Evolutionary conservation across 1,140 invertebrate genomes (phyloP).

Genomic region (Chlorops oryzae): DNA sequence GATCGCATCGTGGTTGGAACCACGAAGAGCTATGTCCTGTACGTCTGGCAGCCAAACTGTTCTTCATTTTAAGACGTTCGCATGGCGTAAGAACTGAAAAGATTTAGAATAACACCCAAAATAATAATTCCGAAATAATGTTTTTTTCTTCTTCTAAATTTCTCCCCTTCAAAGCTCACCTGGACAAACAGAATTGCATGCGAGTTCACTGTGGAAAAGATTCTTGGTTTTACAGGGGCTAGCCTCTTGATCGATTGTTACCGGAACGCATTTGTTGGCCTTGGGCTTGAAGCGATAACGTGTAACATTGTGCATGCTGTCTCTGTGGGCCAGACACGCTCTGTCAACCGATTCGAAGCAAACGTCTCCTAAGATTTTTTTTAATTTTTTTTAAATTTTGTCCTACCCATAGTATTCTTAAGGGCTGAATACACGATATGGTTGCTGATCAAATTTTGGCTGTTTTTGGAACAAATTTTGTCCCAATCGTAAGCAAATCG

Average conservation of each 20-base stretch:
- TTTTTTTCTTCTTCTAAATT: conserved; percentile 2
- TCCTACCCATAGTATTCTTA: no score
- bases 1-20: conserved; percentile 68
- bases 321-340: conserved; percentile 51
- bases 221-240: conserved; percentile 81
- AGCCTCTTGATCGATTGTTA: conserved; percentile 53
- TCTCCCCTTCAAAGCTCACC: conserved; percentile 40
- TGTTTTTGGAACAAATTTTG: no score
- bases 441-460: no score
- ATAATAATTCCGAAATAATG: neutral
- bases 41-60: conserved; percentile 62
- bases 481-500: conserved; percentile 3
- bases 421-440: no score
- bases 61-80: conserved; percentile 69
- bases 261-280: conserved; percentile 66
- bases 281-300: conserved; percentile 75
- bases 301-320: conserved; percentile 50
- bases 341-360: conserved; percentile 70
- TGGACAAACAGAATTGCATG: conserved; percentile 78
- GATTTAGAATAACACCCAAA: conserved; percentile 3
- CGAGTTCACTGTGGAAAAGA: conserved; percentile 75
- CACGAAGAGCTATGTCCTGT: conserved; percentile 51
- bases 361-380: conserved; percentile 66
- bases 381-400: no score
- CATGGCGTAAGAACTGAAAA: conserved; percentile 66